Evolutionary conservation across 2,797 vertebrate genomes (phyloP), one percentile per base, ranked within the genome.

Genomic region (Anabacerthia variegaticeps): DNA sequence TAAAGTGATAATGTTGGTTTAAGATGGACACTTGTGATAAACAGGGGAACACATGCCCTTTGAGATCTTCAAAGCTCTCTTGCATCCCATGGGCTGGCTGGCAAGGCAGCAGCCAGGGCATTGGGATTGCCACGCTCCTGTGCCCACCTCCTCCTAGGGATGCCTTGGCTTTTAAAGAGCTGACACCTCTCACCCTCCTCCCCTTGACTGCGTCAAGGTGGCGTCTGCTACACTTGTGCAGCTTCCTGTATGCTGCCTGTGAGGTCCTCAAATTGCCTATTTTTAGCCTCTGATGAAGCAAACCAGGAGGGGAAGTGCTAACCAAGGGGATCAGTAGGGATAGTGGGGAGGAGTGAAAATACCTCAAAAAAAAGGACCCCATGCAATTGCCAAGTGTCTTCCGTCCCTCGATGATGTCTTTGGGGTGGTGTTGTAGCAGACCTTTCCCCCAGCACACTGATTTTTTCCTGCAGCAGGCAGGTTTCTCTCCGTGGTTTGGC

Each of bases 21-120:
- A 93, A 97, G 97, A 96, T 88, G 75, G 92, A 92, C 66, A 85
- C 85, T 95, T 34, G 72, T 0, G 95, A 97, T 97, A 96, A 97
- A 95, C 74, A 26, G 72, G 83, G 75, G 78, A 90, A 46, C 93
- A 71, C 7, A 51, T 1, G 18, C 90, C 94, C 90, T 94, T 88
- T 93, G 94, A 97, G 86, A 76, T 77, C 85, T 95, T 96, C 92
- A 89, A 48, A 97, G 96, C 92, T 69, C 80, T 73, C 71, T 90
- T 82, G 72, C 62, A 61, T 94, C 28, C 20, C 69, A 87, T 79
- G 62, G 39, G 56, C 91, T 77, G 77, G 58, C 58, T 81, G 55
- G 49, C n/a, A 73, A 59, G 79, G 72, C 78, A 74, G 68, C 51
- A 17, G 49, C 66, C 51, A 20, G 63, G 81, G 79, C 67, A 9